Evolutionary conservation across 2,888 invertebrate genomes (phyloP).

Genomic region (Therioaphis trifolii): DNA sequence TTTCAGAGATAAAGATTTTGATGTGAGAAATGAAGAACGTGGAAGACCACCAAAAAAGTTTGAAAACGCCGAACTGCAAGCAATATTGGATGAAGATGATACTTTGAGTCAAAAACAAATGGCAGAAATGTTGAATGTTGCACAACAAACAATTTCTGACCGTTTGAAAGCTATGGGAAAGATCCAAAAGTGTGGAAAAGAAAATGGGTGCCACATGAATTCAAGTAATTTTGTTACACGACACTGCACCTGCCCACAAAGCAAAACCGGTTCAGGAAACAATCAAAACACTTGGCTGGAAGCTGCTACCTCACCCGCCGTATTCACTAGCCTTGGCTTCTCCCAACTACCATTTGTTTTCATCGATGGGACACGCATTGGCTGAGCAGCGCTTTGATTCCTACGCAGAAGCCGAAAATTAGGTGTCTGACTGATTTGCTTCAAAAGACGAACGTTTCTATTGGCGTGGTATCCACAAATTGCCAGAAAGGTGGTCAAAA

Average conservation of each 20-base stretch:
- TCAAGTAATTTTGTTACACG: slow-evolving; percentile 13
- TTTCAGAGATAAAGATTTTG: background rate
- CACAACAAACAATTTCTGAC: background rate
- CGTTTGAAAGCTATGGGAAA: background rate
- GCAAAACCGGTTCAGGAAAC: background rate
- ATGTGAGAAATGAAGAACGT: no score
- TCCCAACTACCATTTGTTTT: background rate
- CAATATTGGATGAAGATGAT: background rate
- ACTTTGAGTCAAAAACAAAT: background rate
- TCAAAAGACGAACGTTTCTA: no score
- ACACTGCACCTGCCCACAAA: background rate
- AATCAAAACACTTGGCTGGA: background rate
- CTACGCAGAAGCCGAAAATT: no score
- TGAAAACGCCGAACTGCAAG: background rate
- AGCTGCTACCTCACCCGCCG: background rate
- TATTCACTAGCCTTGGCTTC: slow-evolving; percentile 20
- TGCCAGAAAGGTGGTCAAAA: background rate
- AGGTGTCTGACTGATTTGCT: no score
- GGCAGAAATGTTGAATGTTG: background rate
- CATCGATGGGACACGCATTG: background rate
- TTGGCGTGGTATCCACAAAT: slow-evolving; percentile 16
- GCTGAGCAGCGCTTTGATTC: no score
- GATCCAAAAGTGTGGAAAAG: no score
- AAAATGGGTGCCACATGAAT: no score
- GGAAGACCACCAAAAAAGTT: background rate